Base-by-base conservation (phyloP, 2,888 invertebrate species). In the Anoplius nigerrimus region DNA sequence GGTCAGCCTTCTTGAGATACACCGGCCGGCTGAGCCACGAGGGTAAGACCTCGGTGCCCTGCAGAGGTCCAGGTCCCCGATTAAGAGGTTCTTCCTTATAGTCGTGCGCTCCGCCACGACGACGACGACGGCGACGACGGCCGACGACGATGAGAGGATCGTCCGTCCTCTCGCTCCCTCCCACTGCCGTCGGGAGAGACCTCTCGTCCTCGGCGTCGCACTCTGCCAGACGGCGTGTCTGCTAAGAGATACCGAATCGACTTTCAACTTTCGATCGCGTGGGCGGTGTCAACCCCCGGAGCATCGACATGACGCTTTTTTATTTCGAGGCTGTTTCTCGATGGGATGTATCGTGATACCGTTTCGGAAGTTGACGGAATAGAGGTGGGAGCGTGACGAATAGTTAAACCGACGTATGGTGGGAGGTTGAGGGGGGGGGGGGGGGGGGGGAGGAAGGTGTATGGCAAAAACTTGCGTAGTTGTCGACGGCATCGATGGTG, bases 81-180 rank as follows among this genome's bases (percentile, higher is more conserved):
- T 85, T 85, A 83, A 84, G 83, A 80, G 80, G 81, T 84, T 82
- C 83, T 80, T 83, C 79, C 80, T 81, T 77, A 79, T 83, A 78
- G 79, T 74, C 71, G 71, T 77, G 64, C 64, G 72, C 75, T 74
- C 74, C 73, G 79, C 76, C 75, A 51, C 66, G 65, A 70, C 67
- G 66, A 71, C 69, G 70, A 74, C 58, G 63, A 51, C n/a, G n/a
- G n/a, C n/a, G n/a, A n/a, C n/a, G n/a, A n/a, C n/a, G n/a, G n/a
- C n/a, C n/a, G n/a, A n/a, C n/a, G n/a, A n/a, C n/a, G n/a, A n/a
- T n/a, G n/a, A n/a, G n/a, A n/a, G n/a, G n/a, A n/a, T n/a, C n/a
- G n/a, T n/a, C n/a, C 63, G 51, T 59, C 20, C 52, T 57, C 58
- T 60, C 58, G 53, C 46, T 45, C 46, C 57, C 52, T 52, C 53